phyloP scores from a whole-genome alignment of 2,888 invertebrate genomes.

The Tortricodes alternella region DNA sequence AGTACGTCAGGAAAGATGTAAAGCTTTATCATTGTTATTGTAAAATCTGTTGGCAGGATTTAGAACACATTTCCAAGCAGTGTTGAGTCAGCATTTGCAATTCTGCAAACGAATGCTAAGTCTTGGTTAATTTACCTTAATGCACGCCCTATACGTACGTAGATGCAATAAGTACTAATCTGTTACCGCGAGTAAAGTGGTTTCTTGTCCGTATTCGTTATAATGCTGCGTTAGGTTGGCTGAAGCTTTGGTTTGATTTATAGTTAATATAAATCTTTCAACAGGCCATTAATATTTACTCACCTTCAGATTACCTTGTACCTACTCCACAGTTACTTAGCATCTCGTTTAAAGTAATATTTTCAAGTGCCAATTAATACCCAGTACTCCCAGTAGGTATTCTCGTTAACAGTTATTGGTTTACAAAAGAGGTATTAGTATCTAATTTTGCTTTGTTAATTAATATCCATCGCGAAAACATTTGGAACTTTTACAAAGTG shows the following conservation, averaged over 20 bases:
- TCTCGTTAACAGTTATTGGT: constrained; percentile 13
- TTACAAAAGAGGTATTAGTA: constrained; percentile 10
- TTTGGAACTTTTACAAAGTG: constrained; percentile 26
- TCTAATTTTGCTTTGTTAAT: constrained; percentile 19
- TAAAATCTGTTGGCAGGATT: too few species aligned
- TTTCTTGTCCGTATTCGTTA: neutral
- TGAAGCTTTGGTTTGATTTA: neutral
- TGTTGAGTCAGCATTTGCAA: too few species aligned
- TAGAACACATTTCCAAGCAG: too few species aligned
- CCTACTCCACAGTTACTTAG: neutral
- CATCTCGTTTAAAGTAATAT: constrained; percentile 1
- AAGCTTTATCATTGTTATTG: too few species aligned
- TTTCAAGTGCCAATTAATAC: constrained; percentile 2
- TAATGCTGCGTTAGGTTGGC: neutral
- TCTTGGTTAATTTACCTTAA: neutral
- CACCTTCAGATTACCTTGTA: neutral
- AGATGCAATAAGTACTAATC: neutral
- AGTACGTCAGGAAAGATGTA: too few species aligned
- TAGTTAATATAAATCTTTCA: neutral
- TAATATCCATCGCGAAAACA: constrained; percentile 26
- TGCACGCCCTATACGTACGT: neutral
- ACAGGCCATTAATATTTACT: neutral
- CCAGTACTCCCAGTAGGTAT: too few species aligned
- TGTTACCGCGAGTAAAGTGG: neutral
- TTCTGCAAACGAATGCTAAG: neutral